Evolutionary conservation across 2,113 vertebrate genomes (phyloP), one percentile per base, ranked within the genome.

Genomic region (Nestor notabilis): DNA sequence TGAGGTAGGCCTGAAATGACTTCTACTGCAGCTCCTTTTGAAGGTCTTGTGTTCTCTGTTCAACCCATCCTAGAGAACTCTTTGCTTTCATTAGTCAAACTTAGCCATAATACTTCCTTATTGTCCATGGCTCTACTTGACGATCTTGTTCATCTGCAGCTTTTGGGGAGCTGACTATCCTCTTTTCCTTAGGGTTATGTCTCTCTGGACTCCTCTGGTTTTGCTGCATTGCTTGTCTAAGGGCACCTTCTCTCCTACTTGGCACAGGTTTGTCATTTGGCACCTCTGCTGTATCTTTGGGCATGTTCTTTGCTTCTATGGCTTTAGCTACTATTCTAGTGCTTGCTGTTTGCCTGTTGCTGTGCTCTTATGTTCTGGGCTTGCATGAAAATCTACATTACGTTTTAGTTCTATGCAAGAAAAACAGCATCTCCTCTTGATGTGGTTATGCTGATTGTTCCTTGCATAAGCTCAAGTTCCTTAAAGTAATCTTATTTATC

Each of bases 171-270:
- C 60, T 44, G 27, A 4, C 44, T 94, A 43, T 80, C 29, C 9
- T 11, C 12, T 84, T 44, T 41, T 56, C n/a, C 9, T 64, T 58
- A 55, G 37, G 23, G 19, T 37, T 74, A 0, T 52, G 9, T 58
- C 19, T 95, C 39, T 77, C 43, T 58, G 28, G 43, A 58, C n/a
- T 71, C 58, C 47, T 39, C 19, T 68, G n/a, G 4, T 17, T 78
- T 86, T 86, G 55, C 60, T 93, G 66, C 27, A 31, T 37, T 87
- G 39, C 20, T 66, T 61, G 29, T 86, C 19, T 92, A 27, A 71
- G 68, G 65, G 50, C 72, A 87, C 77, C 55, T 93, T 92, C 83
- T 90, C 71, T 89, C 80, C 50, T 49, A 68, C 29, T 96, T 95
- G 87, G 88, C 90, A 83, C 44, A 61, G 11, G 5, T n/a, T 90